Percentiles rank a stretch among this genome's conserved stretches.
Conservation (phyloP, 1,140 invertebrate species). For the Drosophila lacertosa region DNA sequence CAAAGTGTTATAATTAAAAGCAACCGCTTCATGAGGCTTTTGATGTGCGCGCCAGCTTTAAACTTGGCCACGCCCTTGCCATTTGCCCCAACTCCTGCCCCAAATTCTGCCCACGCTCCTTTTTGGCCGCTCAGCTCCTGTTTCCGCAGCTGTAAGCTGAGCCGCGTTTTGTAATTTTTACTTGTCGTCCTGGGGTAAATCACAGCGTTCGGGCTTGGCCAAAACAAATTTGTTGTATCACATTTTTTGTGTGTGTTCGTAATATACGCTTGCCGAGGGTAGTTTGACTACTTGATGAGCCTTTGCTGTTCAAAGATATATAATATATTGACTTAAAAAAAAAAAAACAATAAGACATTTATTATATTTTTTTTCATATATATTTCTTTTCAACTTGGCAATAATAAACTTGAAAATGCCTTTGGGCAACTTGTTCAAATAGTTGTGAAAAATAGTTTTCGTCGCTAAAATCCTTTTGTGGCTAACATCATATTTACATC, state of each 20-base stretch:
- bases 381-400: too few relatives aligned
- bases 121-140: background rate
- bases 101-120: background rate
- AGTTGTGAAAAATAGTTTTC: too few relatives aligned
- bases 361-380: too few relatives aligned
- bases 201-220: constrained; percentile 24
- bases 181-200: constrained; percentile 50
- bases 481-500: too few relatives aligned
- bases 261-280: background rate
- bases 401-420: too few relatives aligned
- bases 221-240: constrained; percentile 41
- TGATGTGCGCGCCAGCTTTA: constrained; percentile 12
- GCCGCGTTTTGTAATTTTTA: constrained; percentile 37
- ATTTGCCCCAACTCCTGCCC: background rate
- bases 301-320: too few relatives aligned
- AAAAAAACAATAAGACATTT: too few relatives aligned
- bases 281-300: constrained; percentile 1
- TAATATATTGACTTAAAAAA: too few relatives aligned
- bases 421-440: too few relatives aligned
- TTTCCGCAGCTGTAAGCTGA: constrained; percentile 34
- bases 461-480: too few relatives aligned
- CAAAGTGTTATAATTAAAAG: constrained; percentile 77
- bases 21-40: constrained; percentile 20
- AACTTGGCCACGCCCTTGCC: constrained; percentile 7
- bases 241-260: constrained; percentile 21